Percentiles rank a stretch among this genome's conserved stretches.
Evolutionary conservation across 2,113 vertebrate genomes (phyloP).

Genomic region (Tragelaphus buxtoni): DNA sequence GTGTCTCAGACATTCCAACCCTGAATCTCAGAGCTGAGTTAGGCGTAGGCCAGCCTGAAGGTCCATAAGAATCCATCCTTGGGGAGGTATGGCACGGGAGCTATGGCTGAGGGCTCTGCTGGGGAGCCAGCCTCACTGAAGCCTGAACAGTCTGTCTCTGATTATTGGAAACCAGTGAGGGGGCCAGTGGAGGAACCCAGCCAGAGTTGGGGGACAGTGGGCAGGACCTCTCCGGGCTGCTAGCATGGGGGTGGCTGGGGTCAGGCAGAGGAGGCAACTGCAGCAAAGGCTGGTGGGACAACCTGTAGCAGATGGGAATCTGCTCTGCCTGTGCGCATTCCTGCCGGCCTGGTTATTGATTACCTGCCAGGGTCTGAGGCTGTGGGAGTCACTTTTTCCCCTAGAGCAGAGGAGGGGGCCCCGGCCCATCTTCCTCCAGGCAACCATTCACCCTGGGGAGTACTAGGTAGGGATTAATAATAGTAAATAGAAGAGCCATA

Average conservation of each 20-base stretch:
- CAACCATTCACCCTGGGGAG: background rate
- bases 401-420: background rate
- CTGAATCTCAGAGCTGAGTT: constrained; percentile 54
- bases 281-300: background rate
- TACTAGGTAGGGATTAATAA: background rate
- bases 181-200: background rate
- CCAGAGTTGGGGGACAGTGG: background rate
- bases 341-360: background rate
- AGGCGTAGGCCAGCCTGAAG: background rate
- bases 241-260: background rate
- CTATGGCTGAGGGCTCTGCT: constrained; percentile 53
- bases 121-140: constrained; percentile 61
- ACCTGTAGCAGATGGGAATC: background rate
- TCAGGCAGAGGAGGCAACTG: background rate
- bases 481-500: background rate
- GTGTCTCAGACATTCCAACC: background rate
- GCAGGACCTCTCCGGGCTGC: background rate
- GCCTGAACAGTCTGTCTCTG: background rate
- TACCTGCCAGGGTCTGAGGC: background rate
- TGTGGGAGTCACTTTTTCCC: background rate
- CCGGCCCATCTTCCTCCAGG: background rate
- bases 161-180: background rate
- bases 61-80: constrained; percentile 32
- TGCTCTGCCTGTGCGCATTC: background rate
- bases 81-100: constrained; percentile 4